These are phyloP conservation scores for Temnothorax nylanderi DNA, from an alignment of 1,140 invertebrate genomes.

Conservation along the genomic window DNA sequence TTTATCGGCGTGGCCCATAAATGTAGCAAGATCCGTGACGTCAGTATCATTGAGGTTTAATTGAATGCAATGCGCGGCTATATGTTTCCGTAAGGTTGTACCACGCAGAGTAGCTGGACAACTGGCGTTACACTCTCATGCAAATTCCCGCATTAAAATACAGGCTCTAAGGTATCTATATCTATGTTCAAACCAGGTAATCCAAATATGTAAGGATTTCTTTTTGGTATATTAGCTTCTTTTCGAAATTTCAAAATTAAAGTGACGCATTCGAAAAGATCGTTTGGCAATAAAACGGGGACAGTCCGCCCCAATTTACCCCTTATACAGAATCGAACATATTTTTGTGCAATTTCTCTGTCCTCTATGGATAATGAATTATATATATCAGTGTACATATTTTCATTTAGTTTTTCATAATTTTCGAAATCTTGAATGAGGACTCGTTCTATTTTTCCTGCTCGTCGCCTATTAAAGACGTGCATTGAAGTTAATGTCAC, in stretches of 20 bases:
- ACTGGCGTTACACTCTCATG: background rate
- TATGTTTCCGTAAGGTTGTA: background rate
- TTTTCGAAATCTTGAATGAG: background rate
- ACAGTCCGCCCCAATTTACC: background rate
- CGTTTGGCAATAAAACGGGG: background rate
- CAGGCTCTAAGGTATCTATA: background rate
- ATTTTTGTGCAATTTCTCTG: background rate
- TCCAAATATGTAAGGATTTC: slow-evolving; percentile 13
- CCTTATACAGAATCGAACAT: background rate
- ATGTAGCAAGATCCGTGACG: background rate
- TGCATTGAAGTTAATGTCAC: too few species aligned
- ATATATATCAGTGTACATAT: background rate
- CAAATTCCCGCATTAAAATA: background rate
- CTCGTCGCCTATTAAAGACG: too few species aligned
- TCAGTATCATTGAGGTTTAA: background rate
- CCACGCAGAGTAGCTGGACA: background rate
- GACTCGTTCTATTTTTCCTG: background rate
- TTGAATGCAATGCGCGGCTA: slow-evolving; percentile 5
- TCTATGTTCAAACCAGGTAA: background rate
- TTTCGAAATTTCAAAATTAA: background rate
- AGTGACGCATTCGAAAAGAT: background rate
- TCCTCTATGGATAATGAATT: background rate
- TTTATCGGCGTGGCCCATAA: background rate
- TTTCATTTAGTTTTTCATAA: background rate
- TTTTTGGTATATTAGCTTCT: background rate